These are phyloP conservation scores for Peromyscus melanophrys DNA, from an alignment of 2,797 vertebrate species.

Conservation along the genomic window DNA sequence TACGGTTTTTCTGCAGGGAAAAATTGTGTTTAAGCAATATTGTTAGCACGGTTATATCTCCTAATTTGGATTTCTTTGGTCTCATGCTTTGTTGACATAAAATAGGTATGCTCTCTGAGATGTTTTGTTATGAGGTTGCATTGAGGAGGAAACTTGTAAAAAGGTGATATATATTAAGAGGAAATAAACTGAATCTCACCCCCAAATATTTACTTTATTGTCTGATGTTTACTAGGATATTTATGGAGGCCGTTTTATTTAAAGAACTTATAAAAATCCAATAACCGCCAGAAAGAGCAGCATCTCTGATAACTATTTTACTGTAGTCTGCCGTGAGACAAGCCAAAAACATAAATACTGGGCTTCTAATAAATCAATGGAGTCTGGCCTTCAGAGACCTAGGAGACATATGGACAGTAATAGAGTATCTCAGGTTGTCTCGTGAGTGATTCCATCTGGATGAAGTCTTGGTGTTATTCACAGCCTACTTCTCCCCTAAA, in stretches of 20 bases:
- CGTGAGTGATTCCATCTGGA: slow-evolving; percentile 92
- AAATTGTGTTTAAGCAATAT: slow-evolving; percentile 81
- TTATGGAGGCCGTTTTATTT: slow-evolving; percentile 81
- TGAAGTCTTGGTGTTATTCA: slow-evolving; percentile 92
- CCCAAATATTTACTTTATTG: slow-evolving; percentile 86
- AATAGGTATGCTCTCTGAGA: slow-evolving; percentile 82
- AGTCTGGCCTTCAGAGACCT: slow-evolving; percentile 91
- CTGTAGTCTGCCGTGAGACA: slow-evolving; percentile 83
- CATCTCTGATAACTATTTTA: slow-evolving; percentile 83
- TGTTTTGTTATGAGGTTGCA: slow-evolving; percentile 75
- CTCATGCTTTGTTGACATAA: slow-evolving; percentile 83
- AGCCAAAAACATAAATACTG: slow-evolving; percentile 82
- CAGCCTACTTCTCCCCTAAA: slow-evolving; percentile 91
- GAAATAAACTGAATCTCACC: slow-evolving; percentile 74
- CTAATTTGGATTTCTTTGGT: slow-evolving; percentile 81
- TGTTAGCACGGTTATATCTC: slow-evolving; percentile 76
- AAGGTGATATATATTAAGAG: slow-evolving; percentile 74
- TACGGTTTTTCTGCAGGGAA: slow-evolving; percentile 86
- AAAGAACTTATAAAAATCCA: slow-evolving; percentile 83
- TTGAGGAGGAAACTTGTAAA: slow-evolving; percentile 85
- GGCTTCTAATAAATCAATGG: slow-evolving; percentile 92
- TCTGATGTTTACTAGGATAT: slow-evolving; percentile 85
- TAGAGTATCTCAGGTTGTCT: slow-evolving; percentile 95
- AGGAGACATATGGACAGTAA: slow-evolving; percentile 92
- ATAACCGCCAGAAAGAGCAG: slow-evolving; percentile 73